Evolutionary conservation across 2,797 vertebrate genomes (phyloP).

Genomic region (Sandelia bainsii): DNA sequence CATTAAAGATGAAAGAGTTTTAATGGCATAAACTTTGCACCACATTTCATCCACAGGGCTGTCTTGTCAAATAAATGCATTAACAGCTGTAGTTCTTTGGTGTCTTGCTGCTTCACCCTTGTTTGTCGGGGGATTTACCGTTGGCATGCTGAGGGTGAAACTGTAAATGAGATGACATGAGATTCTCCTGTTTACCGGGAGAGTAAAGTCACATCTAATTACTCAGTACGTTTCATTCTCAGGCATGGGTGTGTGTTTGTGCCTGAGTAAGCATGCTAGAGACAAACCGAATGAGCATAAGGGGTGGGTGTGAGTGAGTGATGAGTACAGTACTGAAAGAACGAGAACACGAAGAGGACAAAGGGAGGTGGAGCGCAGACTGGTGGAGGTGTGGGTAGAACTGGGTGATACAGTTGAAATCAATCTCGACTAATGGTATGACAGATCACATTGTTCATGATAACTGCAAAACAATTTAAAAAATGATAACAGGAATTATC

Average conservation of each 20-base stretch:
- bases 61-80: constrained; percentile 29
- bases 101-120: constrained; percentile 23
- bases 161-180: constrained; percentile 38
- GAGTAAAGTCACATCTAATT: constrained; percentile 45
- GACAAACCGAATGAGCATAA: constrained; percentile 7
- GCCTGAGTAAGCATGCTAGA: background rate
- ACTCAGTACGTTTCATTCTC: constrained; percentile 30
- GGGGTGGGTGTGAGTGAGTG: constrained; percentile 8
- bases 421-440: background rate
- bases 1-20: background rate
- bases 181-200: constrained; percentile 33
- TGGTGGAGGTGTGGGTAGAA: background rate
- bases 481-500: background rate
- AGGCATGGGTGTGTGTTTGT: background rate
- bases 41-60: constrained; percentile 2
- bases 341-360: background rate
- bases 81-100: constrained; percentile 42
- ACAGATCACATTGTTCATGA: background rate
- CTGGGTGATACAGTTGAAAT: background rate
- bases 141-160: constrained; percentile 26
- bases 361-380: constrained; percentile 1
- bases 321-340: background rate
- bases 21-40: constrained; percentile 22
- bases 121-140: constrained; percentile 24
- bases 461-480: background rate